Evolutionary conservation across 1,140 invertebrate species (phyloP).

Genomic region (fruit fly (Drosophila melanogaster)): Release_6_plus_ISO1_MT NT_033777.3:22552501-22553000

Average conservation of each 20-base stretch:
- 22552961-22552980: conserved; percentile 35
- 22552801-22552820: conserved; percentile 14
- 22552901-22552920: conserved; percentile 68
- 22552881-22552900: conserved; percentile 73
- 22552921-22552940: conserved; percentile 48
- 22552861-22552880: conserved; percentile 59
- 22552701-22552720: conserved; percentile 32
- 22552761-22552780: conserved; percentile 36
- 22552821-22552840: conserved; percentile 28
- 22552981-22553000: conserved; percentile 51
- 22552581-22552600: conserved; percentile 52
- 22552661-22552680: conserved; percentile 54
- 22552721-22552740: conserved; percentile 42
- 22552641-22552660: conserved; percentile 52
- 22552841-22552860: conserved; percentile 37
- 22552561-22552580: conserved; percentile 50
- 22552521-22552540: conserved; percentile 7
- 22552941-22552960: conserved; percentile 10
- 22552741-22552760: conserved; percentile 6
- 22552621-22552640: conserved; percentile 39
- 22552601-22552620: conserved; percentile 52
- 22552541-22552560: conserved; percentile 25
- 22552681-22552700: conserved; percentile 14
- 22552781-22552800: no score
- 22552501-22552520: conserved; percentile 29